phyloP scores from a whole-genome alignment of 2,888 invertebrate species.

The Operophtera brumata region DNA sequence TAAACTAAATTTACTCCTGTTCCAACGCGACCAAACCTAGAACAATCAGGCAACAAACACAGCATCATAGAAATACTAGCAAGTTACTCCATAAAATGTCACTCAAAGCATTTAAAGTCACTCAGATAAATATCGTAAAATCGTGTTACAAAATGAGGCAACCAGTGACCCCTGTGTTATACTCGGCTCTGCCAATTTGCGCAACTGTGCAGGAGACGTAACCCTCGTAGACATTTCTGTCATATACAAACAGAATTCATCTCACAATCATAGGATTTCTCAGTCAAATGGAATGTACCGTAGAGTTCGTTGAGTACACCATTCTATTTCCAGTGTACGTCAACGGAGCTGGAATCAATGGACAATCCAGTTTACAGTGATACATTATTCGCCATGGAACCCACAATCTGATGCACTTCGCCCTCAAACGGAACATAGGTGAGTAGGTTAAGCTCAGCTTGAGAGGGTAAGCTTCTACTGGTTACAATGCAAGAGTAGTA shows the following conservation, averaged over 20 bases:
- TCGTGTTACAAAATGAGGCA: slow-evolving; percentile 39
- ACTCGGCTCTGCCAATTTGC: slow-evolving; percentile 29
- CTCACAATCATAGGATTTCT: too few relatives aligned
- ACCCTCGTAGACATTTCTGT: slow-evolving; percentile 28
- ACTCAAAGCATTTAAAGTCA: slow-evolving; percentile 29
- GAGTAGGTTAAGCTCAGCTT: slow-evolving; percentile 48
- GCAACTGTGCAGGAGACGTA: slow-evolving; percentile 29
- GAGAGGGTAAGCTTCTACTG: slow-evolving; percentile 26
- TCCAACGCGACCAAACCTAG: too few relatives aligned
- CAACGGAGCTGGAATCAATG: slow-evolving; percentile 35
- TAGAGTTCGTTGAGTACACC: too few relatives aligned
- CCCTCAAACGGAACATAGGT: slow-evolving; percentile 50
- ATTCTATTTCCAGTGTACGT: background rate
- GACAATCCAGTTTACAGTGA: slow-evolving; percentile 52
- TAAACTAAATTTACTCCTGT: too few relatives aligned
- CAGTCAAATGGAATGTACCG: too few relatives aligned
- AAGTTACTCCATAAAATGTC: slow-evolving; percentile 18
- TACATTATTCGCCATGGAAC: slow-evolving; percentile 54
- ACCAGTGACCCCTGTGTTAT: slow-evolving; percentile 41
- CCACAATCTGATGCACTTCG: slow-evolving; percentile 63
- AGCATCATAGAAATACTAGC: background rate
- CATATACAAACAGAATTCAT: too few relatives aligned
- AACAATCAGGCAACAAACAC: too few relatives aligned
- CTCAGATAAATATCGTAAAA: slow-evolving; percentile 42
- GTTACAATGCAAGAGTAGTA: slow-evolving; percentile 12